A percentile compares a stretch with the other conserved stretches of the same genome.
Evolutionary conservation across 35 echinoderm and acorn worm genomes (phyloP).

Genomic region (Apostichopus japonicus): DNA sequence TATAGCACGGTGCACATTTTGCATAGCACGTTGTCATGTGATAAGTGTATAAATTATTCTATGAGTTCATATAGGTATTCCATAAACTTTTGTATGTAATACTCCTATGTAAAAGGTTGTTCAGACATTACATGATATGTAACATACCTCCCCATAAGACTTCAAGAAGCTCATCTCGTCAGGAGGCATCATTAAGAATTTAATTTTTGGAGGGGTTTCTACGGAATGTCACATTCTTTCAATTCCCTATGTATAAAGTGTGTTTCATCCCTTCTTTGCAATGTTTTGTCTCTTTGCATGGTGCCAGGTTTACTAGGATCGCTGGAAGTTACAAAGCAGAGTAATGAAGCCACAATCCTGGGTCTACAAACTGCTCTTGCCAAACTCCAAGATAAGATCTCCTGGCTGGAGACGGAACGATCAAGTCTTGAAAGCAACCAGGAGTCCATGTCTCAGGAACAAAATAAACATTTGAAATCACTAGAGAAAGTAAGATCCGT

Average conservation of each 20-base stretch:
- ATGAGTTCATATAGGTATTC: too few relatives aligned
- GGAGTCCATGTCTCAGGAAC: conserved; percentile 72
- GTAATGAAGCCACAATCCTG: conserved; percentile 90
- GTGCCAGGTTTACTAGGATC: conserved; percentile 82
- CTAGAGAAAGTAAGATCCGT: conserved; percentile 76
- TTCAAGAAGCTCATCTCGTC: too few relatives aligned
- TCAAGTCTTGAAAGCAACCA: conserved; percentile 70
- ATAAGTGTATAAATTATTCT: too few relatives aligned
- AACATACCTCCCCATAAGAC: too few relatives aligned
- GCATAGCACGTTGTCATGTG: too few relatives aligned
- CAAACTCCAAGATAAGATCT: conserved; percentile 84
- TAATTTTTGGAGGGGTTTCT: too few relatives aligned
- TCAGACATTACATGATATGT: too few relatives aligned
- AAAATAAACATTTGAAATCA: conserved; percentile 76
- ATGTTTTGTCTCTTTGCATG: background rate
- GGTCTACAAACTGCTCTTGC: conserved; percentile 75
- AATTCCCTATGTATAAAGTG: background rate
- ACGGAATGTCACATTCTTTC: too few relatives aligned
- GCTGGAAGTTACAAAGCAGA: conserved; percentile 85
- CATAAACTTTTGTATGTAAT: too few relatives aligned
- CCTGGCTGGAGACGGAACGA: conserved; percentile 91
- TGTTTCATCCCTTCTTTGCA: background rate
- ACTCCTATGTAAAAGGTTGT: too few relatives aligned
- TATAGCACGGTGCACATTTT: too few relatives aligned
- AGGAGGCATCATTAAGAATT: too few relatives aligned